Evolutionary conservation across 2,888 invertebrate species (phyloP).

Genomic region (Orthosia gracilis): DNA sequence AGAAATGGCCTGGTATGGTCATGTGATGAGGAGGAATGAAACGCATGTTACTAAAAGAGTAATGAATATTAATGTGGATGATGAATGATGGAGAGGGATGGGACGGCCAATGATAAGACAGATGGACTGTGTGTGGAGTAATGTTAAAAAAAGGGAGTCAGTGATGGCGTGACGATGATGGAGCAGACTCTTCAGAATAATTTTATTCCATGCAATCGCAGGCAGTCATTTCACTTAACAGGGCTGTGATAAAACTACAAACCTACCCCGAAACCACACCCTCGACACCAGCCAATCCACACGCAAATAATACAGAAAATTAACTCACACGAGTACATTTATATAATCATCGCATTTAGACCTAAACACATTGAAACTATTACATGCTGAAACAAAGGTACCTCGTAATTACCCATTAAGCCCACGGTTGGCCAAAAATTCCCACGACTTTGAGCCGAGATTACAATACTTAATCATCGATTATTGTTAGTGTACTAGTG

Average conservation of each 20-base stretch:
- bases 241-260: constrained; percentile 14
- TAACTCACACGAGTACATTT: constrained; percentile 46
- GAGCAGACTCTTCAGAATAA: neutral
- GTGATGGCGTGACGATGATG: no score
- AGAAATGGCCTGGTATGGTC: no score
- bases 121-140: no score
- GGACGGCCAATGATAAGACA: no score
- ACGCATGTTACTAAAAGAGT: no score
- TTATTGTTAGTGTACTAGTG: constrained; percentile 10
- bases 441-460: constrained; percentile 28
- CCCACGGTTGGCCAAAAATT: constrained; percentile 57
- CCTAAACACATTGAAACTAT: constrained; percentile 43
- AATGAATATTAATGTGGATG: no score
- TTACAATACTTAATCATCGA: constrained; percentile 37
- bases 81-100: no score
- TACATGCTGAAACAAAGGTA: constrained; percentile 43
- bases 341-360: constrained; percentile 44
- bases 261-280: constrained; percentile 6
- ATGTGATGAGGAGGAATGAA: no score
- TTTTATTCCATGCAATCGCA: neutral
- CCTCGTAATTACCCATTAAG: constrained; percentile 39
- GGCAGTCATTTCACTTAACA: neutral
- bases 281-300: constrained; percentile 27
- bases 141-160: no score
- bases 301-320: constrained; percentile 54